Evolutionary conservation across 2,888 invertebrate species (phyloP).

Genomic region (Papilio demoleus): DNA sequence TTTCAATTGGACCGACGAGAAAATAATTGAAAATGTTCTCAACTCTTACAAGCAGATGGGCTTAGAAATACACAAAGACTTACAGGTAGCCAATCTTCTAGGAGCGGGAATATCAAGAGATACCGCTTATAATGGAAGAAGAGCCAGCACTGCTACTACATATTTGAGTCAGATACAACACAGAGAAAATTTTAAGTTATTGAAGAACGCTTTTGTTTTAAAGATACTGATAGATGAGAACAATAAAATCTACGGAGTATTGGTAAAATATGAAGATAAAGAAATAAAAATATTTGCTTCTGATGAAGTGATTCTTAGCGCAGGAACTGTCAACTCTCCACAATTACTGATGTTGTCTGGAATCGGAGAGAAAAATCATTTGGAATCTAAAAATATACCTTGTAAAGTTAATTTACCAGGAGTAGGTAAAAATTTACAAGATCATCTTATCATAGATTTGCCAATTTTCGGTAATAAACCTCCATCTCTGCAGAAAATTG

Average conservation of each 20-base stretch:
- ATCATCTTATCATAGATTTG: conserved; percentile 72
- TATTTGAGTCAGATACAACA: conserved; percentile 63
- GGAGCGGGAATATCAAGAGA: conserved; percentile 76
- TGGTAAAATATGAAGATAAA: conserved; percentile 55
- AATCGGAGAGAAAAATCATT: conserved; percentile 70
- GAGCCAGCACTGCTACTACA: conserved; percentile 76
- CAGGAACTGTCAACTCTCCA: conserved; percentile 77
- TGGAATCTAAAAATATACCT: conserved; percentile 61
- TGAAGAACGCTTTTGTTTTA: conserved; percentile 76
- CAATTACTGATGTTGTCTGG: conserved; percentile 81
- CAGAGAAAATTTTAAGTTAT: conserved; percentile 63
- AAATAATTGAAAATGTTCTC: conserved; percentile 57
- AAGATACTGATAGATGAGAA: conserved; percentile 74
- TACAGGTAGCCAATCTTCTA: conserved; percentile 69
- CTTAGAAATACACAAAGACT: conserved; percentile 52
- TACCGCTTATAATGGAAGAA: conserved; percentile 72
- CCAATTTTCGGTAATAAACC: conserved; percentile 61
- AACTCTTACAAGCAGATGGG: conserved; percentile 56
- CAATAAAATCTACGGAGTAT: conserved; percentile 67
- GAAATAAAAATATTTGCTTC: conserved; percentile 52
- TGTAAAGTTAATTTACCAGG: conserved; percentile 67
- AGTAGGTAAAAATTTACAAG: conserved; percentile 82
- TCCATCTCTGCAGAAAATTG: conserved; percentile 48
- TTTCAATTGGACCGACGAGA: conserved; percentile 69
- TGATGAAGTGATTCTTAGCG: conserved; percentile 77